Evolutionary conservation across 2,888 invertebrate genomes (phyloP).

Genomic region (Eupithecia tripunctaria): DNA sequence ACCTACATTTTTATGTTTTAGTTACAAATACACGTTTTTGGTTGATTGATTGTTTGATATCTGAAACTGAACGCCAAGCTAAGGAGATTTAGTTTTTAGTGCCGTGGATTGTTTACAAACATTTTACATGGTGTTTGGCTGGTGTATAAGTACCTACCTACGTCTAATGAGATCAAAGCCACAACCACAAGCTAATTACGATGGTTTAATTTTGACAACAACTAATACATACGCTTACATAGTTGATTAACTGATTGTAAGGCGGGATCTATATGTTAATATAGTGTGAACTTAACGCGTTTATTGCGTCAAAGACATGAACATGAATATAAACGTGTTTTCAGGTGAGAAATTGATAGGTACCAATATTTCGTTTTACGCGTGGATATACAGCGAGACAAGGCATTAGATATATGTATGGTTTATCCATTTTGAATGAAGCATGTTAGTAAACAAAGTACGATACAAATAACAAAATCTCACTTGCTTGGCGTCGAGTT

Average conservation of each 20-base stretch:
- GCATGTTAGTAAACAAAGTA: no score
- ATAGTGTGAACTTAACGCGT: conserved; percentile 1
- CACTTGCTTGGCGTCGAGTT: no score
- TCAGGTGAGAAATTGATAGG: background rate
- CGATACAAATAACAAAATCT: no score
- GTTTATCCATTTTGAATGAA: no score
- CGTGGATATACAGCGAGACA: background rate
- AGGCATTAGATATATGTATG: no score
- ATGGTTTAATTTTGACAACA: conserved; percentile 22
- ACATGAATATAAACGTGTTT: background rate
- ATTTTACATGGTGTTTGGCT: no score
- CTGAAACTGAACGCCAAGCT: no score
- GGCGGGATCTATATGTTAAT: conserved; percentile 1
- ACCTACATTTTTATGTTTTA: no score
- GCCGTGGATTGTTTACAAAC: no score
- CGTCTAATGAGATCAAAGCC: conserved; percentile 16
- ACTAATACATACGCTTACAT: background rate
- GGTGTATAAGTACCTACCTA: conserved; percentile 1
- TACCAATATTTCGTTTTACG: background rate
- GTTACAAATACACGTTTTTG: no score
- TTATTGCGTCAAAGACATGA: conserved; percentile 1
- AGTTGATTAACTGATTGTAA: conserved; percentile 12
- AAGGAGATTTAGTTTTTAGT: no score
- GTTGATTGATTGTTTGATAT: no score
- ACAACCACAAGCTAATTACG: conserved; percentile 29